Evolutionary conservation across 2,113 vertebrate species (phyloP), one percentile per base, ranked within the genome.

Genomic region (Myotis brandtii): DNA sequence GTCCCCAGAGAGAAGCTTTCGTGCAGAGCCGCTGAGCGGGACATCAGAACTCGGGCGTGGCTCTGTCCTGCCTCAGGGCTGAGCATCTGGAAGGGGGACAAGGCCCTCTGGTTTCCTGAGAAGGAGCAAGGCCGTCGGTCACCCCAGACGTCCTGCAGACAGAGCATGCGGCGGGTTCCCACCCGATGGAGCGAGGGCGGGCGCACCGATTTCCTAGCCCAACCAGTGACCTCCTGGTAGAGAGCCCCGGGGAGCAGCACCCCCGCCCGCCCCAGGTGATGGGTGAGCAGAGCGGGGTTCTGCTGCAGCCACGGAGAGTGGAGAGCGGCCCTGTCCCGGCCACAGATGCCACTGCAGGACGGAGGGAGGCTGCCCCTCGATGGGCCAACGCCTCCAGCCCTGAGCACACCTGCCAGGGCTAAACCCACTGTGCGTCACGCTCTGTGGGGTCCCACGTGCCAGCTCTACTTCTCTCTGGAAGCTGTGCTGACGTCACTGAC

Each of bases 111-210:
- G n/a, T 64, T 43, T 43, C 20, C 52, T 30, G 7, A 76, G 23
- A 67, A 82, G n/a, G 32, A 59, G 9, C 25, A 40, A 43, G 27
- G 40, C 83, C 17, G 6, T 34, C 5, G 46, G 25, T 79, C 82
- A 9, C 27, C 14, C 2, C 0, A 75, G 64, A 86, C 5, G 18
- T 0, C 37, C 21, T 17, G 52, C 23, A 62, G 13, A 9, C 1
- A 30, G 25, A 59, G 21, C 7, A 64, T 4, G 6, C 6, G 37
- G 14, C 0, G 5, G 6, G 6, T 50, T 3, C 17, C 20, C 27
- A 10, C 7, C 21, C 10, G 0, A 1, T 18, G 23, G 32, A 25
- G 16, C 21, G 1, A 76, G 48, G 12, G 0, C 4, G 32, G 2
- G 50, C 37, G 59, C 43, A 40, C 2, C 32, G 18, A 54, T 20